Evolutionary conservation across 2,888 invertebrate species (phyloP).

Genomic region (Pocota personata): DNA sequence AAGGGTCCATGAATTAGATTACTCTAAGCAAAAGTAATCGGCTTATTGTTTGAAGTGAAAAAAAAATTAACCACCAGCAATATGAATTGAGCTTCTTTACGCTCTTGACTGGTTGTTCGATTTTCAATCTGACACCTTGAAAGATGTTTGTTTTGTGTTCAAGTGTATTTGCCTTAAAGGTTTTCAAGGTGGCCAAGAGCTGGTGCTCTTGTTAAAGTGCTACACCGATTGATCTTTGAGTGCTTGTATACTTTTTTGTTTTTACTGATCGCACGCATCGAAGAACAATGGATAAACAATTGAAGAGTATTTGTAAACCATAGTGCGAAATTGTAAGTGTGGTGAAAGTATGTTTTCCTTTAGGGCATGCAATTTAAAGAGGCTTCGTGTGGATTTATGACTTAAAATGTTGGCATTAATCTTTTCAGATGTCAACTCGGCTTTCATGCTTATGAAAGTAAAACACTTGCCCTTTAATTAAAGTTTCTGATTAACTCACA

Average conservation of each 20-base stretch:
- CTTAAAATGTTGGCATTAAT: background rate
- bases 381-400: background rate
- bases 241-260: background rate
- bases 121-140: background rate
- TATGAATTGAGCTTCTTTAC: background rate
- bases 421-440: background rate
- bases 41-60: background rate
- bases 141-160: background rate
- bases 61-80: background rate
- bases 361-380: background rate
- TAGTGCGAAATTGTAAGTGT: background rate
- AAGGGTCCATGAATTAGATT: background rate
- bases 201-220: background rate
- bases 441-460: background rate
- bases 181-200: background rate
- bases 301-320: background rate
- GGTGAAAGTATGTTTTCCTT: background rate
- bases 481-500: no score
- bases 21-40: background rate
- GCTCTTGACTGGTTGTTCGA: background rate
- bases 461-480: no score
- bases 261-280: background rate
- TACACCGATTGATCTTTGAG: background rate
- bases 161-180: slow-evolving; percentile 8
- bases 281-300: background rate